Evolutionary conservation across 2,797 vertebrate genomes (phyloP), one percentile per base, ranked within the genome.

Genomic region (Neosilurus mollespiculum): DNA sequence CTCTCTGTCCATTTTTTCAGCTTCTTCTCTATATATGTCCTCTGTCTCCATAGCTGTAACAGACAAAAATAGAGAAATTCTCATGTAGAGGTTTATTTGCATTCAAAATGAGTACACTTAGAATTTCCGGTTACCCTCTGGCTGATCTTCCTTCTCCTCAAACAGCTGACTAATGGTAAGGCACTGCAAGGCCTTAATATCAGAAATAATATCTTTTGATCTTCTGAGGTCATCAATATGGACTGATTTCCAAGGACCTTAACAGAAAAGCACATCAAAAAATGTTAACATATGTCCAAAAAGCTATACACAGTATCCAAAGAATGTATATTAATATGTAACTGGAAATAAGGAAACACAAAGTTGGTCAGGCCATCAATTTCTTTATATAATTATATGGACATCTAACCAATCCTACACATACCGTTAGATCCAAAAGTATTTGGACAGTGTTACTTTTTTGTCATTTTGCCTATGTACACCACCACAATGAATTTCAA

Each of bases 141-240:
- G 11, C 11, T 9, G 61, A 22, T 9, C 83, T 0, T 11, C 80
- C 9, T 89, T 92, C 86, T 87, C 90, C 86, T 88, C 92, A 92
- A 99, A 97, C 73, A 99, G 88, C 69, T 98, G 94, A 90, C 97
- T 97, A 91, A 99, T 96, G 71, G 96, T 93, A 90, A 97, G 88
- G 61, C 89, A 93, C 90, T 96, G 96, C 89, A 99, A 91, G 51
- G 91, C 91, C 51, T 96, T 96, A 89, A 99, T 86, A 64, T 99
- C 96, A 0, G 96, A 95, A 79, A 93, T 90, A 84, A 99, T 97
- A 88, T 96, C 94, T 30, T 93, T 94, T 62, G 97, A 96, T 34
- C 83, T 93, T 88, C 94, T 95, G 51, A 99, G 95, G 89, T 99
- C 98, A 0, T 99, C 98, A 0, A 99, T 96, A 81, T 99, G 98